Evolutionary conservation across 2,888 invertebrate species (phyloP), one percentile per base, ranked within the genome.

Genomic region (Drosophila yooni): DNA sequence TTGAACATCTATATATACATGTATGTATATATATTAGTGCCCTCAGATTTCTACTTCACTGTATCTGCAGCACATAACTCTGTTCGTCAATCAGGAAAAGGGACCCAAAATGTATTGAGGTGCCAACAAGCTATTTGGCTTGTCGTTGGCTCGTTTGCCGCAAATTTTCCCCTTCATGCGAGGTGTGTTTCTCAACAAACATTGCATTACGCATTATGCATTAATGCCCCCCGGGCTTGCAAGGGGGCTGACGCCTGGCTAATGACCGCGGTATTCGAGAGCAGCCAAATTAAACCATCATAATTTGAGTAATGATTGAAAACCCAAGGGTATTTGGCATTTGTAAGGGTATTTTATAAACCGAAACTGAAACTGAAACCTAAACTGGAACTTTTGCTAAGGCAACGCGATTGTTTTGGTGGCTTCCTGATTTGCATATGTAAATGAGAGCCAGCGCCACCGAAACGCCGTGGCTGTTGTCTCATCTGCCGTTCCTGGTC

Each of bases 221-320:
- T 70, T 74, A 65, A 71, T 83, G 81, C 76, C 82, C 76, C 72
- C 40, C 70, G 81, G 74, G 10, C 57, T 38, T 52, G 29, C 25
- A 31, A 51, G 33, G 54, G 57, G 59, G 31, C 51, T 59, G 52
- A 50, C 53, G 70, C 27, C 64, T 33, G 83, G 79, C 88, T 89
- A 85, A 89, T 87, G 84, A 89, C 77, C 82, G 80, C 77, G 82
- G 84, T 76, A 75, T 76, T 57, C 53, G 63, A 70, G 62, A 87
- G 89, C 76, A 74, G 58, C 72, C 77, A 87, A 84, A 84, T 84
- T 88, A 88, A 84, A 88, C 89, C 89, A 84, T 85, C 80, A 89
- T 85, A 85, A 85, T 89, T 85, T 89, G 82, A 88, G 85, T 89
- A 87, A 85, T 85, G 85, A 85, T 85, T 85, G 85, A 85, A 85